Percentiles rank a stretch among this genome's conserved stretches.
Evolutionary conservation across 2,113 vertebrate genomes (phyloP).

Genomic region (Campylorhamphus procurvoides): DNA sequence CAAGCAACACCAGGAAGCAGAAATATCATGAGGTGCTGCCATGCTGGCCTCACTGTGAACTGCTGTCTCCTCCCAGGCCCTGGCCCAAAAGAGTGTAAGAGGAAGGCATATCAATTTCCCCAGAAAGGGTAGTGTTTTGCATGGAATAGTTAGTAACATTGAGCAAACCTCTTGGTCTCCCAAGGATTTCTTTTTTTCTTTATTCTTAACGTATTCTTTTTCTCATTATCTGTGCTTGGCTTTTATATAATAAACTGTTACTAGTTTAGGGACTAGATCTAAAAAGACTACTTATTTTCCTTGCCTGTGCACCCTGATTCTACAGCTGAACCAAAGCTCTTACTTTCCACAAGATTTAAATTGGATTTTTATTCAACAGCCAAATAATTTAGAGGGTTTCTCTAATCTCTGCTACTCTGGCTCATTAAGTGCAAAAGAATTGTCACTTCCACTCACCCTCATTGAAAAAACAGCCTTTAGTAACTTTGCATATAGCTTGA

Average conservation of each 20-base stretch:
- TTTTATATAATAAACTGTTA: constrained; percentile 40
- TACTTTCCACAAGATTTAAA: constrained; percentile 46
- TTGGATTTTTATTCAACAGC: constrained; percentile 61
- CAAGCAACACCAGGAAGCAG: neutral
- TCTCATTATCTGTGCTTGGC: constrained; percentile 41
- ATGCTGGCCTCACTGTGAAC: neutral
- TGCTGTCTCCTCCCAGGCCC: neutral
- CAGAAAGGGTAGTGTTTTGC: constrained; percentile 11
- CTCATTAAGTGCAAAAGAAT: constrained; percentile 58
- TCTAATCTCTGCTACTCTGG: constrained; percentile 48
- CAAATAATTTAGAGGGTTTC: constrained; percentile 55
- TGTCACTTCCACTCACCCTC: constrained; percentile 43
- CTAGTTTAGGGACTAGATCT: constrained; percentile 27
- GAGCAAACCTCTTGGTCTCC: constrained; percentile 21
- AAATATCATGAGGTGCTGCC: neutral
- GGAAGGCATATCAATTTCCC: constrained; percentile 18
- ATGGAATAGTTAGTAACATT: neutral
- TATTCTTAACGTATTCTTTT: constrained; percentile 15
- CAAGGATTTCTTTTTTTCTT: constrained; percentile 1
- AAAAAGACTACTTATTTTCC: constrained; percentile 47
- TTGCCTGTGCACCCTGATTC: constrained; percentile 14
- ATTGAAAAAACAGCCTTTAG: constrained; percentile 48
- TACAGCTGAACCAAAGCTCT: constrained; percentile 22
- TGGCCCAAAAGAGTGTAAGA: neutral
- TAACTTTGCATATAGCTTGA: constrained; percentile 50